Conservation (phyloP, 2,888 invertebrate species). For the Euzophera pinguis region DNA sequence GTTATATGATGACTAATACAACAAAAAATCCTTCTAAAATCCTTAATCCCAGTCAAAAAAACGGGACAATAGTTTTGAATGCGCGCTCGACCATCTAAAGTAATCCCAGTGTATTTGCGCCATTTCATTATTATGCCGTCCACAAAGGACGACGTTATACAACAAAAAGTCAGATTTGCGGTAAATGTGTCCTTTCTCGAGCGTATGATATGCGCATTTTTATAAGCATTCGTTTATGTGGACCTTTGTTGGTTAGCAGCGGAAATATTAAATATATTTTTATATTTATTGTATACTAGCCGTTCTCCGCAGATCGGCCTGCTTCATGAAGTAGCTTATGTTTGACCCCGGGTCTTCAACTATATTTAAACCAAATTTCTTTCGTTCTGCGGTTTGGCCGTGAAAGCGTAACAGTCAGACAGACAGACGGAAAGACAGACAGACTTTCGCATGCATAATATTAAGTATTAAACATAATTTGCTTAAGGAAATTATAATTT, state of each 20-base stretch:
- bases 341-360: too few species aligned
- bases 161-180: slow-evolving; percentile 66
- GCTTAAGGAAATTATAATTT: neutral
- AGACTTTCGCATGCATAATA: too few species aligned
- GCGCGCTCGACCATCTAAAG: slow-evolving; percentile 17
- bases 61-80: slow-evolving; percentile 19
- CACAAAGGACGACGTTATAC: slow-evolving; percentile 45
- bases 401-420: too few species aligned
- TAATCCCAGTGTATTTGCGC: slow-evolving; percentile 43
- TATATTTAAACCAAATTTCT: too few species aligned
- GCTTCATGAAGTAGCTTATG: too few species aligned
- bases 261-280: neutral
- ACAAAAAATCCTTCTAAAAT: neutral
- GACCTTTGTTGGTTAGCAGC: slow-evolving; percentile 22
- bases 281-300: too few species aligned
- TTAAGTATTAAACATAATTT: too few species aligned
- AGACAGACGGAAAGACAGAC: too few species aligned
- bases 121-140: slow-evolving; percentile 48
- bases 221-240: slow-evolving; percentile 44
- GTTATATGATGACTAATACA: neutral
- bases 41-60: neutral
- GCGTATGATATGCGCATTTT: slow-evolving; percentile 63
- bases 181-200: slow-evolving; percentile 50
- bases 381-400: too few species aligned
- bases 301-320: too few species aligned